Conservation (phyloP, 2,113 vertebrate genomes). For the Phoxinus phoxinus region DNA sequence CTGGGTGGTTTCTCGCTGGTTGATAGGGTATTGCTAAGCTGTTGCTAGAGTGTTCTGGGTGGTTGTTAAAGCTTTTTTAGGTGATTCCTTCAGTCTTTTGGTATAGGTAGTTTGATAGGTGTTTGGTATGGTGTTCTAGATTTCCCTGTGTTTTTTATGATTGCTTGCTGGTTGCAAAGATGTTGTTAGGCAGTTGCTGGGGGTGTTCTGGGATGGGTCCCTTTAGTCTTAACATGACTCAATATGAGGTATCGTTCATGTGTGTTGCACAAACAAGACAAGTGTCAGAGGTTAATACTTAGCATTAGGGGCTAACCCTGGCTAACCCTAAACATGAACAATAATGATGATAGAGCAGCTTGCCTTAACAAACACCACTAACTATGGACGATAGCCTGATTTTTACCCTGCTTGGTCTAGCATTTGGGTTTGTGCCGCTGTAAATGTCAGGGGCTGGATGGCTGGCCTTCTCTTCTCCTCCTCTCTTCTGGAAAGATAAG, state of each 20-base stretch:
- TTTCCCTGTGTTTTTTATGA: background rate
- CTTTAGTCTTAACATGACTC: background rate
- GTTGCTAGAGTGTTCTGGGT: too few relatives aligned
- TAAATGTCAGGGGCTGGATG: constrained; percentile 25
- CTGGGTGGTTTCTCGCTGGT: too few relatives aligned
- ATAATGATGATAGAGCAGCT: background rate
- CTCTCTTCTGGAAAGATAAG: background rate
- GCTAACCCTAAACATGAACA: background rate
- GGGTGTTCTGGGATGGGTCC: too few relatives aligned
- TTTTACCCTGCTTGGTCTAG: background rate
- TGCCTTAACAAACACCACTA: background rate
- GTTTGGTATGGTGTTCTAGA: too few relatives aligned
- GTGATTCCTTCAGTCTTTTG: too few relatives aligned
- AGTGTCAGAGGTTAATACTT: background rate
- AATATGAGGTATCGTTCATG: background rate
- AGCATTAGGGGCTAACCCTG: background rate
- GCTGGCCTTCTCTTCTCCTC: background rate
- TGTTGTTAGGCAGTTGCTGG: background rate
- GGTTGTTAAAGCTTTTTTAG: too few relatives aligned
- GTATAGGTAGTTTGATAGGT: too few relatives aligned
- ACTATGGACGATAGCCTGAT: background rate
- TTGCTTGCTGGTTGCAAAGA: background rate
- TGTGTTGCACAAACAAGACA: background rate
- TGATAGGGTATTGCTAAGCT: too few relatives aligned
- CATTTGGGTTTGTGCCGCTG: constrained; percentile 5